Evolutionary conservation across 2,113 vertebrate genomes (phyloP).

Genomic region (Nerophis ophidion): DNA sequence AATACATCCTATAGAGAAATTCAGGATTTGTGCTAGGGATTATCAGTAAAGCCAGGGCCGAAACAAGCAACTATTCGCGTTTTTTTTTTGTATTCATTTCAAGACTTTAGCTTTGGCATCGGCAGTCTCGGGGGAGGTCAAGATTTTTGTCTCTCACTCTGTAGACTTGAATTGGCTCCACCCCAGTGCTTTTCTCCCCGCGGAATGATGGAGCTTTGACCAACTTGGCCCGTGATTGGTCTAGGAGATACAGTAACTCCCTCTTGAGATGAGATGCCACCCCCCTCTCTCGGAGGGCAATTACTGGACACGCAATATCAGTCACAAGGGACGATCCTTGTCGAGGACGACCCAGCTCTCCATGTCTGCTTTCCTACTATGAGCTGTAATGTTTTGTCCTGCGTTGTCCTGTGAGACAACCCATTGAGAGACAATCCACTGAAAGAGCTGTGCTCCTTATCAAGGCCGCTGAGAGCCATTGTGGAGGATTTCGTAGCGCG

Average conservation of each 20-base stretch:
- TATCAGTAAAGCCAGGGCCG: constrained; percentile 43
- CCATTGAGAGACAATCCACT: constrained; percentile 43
- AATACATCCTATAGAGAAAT: constrained; percentile 51
- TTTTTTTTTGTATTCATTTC: constrained; percentile 42
- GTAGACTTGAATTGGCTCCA: constrained; percentile 52
- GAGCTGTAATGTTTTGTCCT: neutral
- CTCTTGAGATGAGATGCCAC: constrained; percentile 47
- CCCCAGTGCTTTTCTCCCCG: constrained; percentile 43
- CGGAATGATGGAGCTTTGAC: constrained; percentile 48
- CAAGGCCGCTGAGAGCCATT: constrained; percentile 44
- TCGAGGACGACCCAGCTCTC: constrained; percentile 25
- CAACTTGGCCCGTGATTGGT: constrained; percentile 50
- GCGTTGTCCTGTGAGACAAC: constrained; percentile 21
- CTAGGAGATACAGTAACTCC: constrained; percentile 25
- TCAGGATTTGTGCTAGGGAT: constrained; percentile 53
- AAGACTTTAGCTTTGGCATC: constrained; percentile 38
- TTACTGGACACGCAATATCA: constrained; percentile 43
- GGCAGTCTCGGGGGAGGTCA: constrained; percentile 46
- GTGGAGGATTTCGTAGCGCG: constrained; percentile 44
- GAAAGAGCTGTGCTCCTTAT: constrained; percentile 52
- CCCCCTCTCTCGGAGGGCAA: constrained; percentile 25
- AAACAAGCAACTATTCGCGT: constrained; percentile 51
- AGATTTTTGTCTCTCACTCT: constrained; percentile 37
- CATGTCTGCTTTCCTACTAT: constrained; percentile 15
- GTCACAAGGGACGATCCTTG: constrained; percentile 33